These are phyloP conservation scores for Oryzias sinensis DNA, from an alignment of 2,797 vertebrate genomes.

Conservation along the genomic window DNA sequence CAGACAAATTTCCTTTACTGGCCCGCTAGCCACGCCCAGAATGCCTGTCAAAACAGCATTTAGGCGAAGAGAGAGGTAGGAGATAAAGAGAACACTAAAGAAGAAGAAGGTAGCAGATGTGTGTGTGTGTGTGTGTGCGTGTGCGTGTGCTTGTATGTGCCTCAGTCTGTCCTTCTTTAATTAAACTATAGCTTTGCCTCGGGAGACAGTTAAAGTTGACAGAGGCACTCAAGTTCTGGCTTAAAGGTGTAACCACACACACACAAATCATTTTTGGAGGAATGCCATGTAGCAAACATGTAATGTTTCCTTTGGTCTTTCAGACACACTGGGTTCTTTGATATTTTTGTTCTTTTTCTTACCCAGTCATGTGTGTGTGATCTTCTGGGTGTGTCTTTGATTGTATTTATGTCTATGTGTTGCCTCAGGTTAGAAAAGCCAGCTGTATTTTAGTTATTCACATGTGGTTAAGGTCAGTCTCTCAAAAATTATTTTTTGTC, in stretches of 20 bases:
- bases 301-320: conserved; percentile 53
- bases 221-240: conserved; percentile 87
- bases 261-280: conserved; percentile 48
- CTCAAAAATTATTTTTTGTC: conserved; percentile 32
- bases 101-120: conserved; percentile 15
- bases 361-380: conserved; percentile 14
- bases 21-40: conserved; percentile 61
- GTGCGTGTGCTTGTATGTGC: conserved; percentile 12
- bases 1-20: conserved; percentile 61
- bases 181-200: conserved; percentile 79
- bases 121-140: conserved; percentile 10
- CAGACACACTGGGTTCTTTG: conserved; percentile 64
- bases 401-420: conserved; percentile 18
- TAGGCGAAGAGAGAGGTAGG: conserved; percentile 50
- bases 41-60: conserved; percentile 80
- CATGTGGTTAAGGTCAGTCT: conserved; percentile 62
- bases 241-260: conserved; percentile 69
- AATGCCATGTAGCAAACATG: conserved; percentile 60
- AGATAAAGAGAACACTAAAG: conserved; percentile 46
- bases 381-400: conserved; percentile 20
- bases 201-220: conserved; percentile 84
- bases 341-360: conserved; percentile 27
- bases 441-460: conserved; percentile 63
- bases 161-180: conserved; percentile 58
- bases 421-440: conserved; percentile 60